These are phyloP conservation scores for Zygaena filipendulae DNA, from an alignment of 2,888 invertebrate genomes.

Conservation along the genomic window DNA sequence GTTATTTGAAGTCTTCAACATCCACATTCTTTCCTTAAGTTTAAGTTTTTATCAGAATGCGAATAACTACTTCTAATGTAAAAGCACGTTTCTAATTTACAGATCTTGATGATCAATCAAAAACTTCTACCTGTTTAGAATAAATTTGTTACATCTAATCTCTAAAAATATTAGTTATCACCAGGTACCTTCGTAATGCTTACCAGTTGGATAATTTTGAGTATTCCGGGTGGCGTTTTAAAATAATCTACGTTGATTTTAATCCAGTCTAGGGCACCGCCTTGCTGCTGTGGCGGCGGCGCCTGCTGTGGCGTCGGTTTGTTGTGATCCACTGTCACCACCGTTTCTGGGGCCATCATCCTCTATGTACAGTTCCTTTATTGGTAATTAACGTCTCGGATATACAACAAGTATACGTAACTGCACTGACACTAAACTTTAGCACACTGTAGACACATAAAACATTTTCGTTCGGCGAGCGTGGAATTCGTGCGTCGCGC, in stretches of 20 bases:
- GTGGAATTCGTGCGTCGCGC: constrained; percentile 45
- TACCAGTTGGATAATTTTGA: constrained; percentile 86
- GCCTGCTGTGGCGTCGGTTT: constrained; percentile 55
- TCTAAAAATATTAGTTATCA: no score
- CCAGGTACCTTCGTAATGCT: no score
- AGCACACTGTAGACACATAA: constrained; percentile 45
- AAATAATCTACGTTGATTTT: constrained; percentile 84
- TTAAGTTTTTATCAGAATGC: no score
- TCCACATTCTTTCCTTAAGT: no score
- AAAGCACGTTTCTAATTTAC: no score
- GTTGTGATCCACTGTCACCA: constrained; percentile 81
- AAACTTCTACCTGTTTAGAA: no score
- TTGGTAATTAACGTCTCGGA: constrained; percentile 15
- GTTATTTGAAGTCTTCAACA: no score
- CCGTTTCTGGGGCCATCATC: constrained; percentile 86
- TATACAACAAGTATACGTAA: constrained; percentile 19
- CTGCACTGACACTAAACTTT: constrained; percentile 44
- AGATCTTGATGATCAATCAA: no score
- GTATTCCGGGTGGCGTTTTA: constrained; percentile 81
- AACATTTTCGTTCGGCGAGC: constrained; percentile 46
- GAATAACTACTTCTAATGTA: no score
- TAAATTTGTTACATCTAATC: no score
- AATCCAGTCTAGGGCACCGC: constrained; percentile 73
- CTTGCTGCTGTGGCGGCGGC: constrained; percentile 60
- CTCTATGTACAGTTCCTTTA: constrained; percentile 27